Conservation (phyloP, 2,797 vertebrate species). For the Aphelocoma californica region DNA sequence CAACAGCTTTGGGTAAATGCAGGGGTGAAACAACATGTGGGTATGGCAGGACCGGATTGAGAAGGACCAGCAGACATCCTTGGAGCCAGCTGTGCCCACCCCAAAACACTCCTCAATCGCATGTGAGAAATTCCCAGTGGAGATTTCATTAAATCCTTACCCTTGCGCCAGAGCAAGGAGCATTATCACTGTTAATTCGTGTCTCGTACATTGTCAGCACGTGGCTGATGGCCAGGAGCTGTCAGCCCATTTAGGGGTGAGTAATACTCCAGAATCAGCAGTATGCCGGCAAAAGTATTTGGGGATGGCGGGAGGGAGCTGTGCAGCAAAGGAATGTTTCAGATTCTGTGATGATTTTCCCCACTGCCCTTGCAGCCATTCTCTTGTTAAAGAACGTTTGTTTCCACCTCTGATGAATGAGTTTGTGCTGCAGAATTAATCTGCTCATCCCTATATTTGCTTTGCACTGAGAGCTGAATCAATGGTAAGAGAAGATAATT, state of each 20-base stretch:
- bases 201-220: neutral
- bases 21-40: neutral
- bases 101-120: accelerated
- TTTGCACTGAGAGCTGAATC: neutral
- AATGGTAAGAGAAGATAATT: neutral
- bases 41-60: neutral
- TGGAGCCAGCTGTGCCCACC: neutral
- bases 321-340: neutral
- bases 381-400: neutral
- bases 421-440: neutral
- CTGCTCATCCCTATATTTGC: neutral
- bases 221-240: neutral
- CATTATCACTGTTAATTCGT: neutral
- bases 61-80: neutral
- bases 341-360: neutral
- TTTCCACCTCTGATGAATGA: neutral
- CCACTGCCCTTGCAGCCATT: neutral
- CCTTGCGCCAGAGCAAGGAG: neutral
- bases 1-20: neutral
- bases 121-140: neutral
- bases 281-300: neutral
- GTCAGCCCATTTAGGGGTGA: neutral
- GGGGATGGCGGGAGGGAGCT: neutral
- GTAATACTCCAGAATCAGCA: neutral
- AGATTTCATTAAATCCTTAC: neutral